phyloP scores from a whole-genome alignment of 2,797 vertebrate species.

The Chaenodraco wilsoni region DNA sequence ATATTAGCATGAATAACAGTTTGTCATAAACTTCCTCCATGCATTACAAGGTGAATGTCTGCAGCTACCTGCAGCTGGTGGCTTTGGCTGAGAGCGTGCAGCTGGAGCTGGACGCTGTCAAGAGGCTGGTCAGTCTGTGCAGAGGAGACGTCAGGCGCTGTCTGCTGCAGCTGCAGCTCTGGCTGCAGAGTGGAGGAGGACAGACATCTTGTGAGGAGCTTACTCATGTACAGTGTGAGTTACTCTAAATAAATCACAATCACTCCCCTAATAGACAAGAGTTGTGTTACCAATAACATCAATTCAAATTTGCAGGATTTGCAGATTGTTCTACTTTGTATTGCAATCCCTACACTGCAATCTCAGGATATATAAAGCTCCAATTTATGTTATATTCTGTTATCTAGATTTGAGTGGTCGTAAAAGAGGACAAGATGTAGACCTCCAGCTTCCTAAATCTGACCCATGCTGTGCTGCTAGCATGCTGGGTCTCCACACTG shows the following conservation, averaged over 20 bases:
- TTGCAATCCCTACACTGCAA: background rate
- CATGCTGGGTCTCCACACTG: conserved; percentile 85
- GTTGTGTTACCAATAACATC: background rate
- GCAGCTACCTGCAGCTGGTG: conserved; percentile 90
- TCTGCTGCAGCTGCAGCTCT: conserved; percentile 91
- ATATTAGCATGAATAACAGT: background rate
- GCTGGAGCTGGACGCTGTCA: conserved; percentile 81
- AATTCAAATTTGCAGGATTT: background rate
- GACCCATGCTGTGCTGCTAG: conserved; percentile 83
- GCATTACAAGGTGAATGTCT: conserved; percentile 80
- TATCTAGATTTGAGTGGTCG: conserved; percentile 4
- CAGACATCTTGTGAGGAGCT: conserved; percentile 12
- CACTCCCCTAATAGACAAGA: rapidly evolving
- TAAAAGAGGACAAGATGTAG: background rate
- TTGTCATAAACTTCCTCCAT: background rate
- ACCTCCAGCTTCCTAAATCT: conserved; percentile 62
- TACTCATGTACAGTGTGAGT: conserved; percentile 21
- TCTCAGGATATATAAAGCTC: background rate
- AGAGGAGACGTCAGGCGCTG: conserved; percentile 90
- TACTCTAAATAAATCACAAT: background rate
- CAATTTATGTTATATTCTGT: background rate
- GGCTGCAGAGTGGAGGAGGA: conserved; percentile 85
- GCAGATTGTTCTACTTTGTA: background rate
- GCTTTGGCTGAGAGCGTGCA: conserved; percentile 87
- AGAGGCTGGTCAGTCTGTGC: conserved; percentile 81